Conservation (phyloP, 2,113 vertebrate genomes). For the Platycercus adscitus region DNA sequence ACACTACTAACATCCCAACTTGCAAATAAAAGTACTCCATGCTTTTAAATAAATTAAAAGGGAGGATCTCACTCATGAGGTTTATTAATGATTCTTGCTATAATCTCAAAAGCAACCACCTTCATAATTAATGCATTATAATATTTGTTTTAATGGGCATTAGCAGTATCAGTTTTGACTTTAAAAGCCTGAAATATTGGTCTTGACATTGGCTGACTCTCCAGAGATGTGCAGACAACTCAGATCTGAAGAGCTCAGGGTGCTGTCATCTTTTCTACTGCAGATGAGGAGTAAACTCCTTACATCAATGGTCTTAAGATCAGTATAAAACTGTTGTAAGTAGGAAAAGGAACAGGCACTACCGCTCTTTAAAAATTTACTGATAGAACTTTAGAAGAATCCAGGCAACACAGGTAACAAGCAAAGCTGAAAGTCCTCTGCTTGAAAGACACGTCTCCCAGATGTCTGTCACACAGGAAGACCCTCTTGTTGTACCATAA, state of each 20-base stretch:
- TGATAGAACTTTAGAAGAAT: neutral
- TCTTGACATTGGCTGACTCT: neutral
- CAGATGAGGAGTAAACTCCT: neutral
- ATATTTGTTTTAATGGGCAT: neutral
- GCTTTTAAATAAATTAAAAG: neutral
- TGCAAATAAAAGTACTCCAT: neutral
- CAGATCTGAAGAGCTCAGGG: neutral
- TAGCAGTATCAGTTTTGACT: neutral
- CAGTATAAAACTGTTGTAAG: neutral
- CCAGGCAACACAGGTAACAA: neutral
- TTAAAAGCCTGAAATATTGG: conserved; percentile 1
- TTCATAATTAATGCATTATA: conserved; percentile 49
- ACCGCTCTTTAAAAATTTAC: neutral
- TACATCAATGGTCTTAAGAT: neutral
- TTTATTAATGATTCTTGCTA: neutral
- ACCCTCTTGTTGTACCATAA: neutral
- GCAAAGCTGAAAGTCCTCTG: neutral
- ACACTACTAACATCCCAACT: neutral
- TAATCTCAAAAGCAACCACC: neutral
- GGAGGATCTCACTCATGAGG: neutral
- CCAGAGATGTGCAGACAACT: neutral
- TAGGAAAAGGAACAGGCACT: neutral
- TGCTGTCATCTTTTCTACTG: neutral
- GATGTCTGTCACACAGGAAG: neutral
- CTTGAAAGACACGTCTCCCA: neutral